These are phyloP conservation scores for Limnephilus auricula DNA, from an alignment of 2,888 invertebrate genomes.

Conservation along the genomic window DNA sequence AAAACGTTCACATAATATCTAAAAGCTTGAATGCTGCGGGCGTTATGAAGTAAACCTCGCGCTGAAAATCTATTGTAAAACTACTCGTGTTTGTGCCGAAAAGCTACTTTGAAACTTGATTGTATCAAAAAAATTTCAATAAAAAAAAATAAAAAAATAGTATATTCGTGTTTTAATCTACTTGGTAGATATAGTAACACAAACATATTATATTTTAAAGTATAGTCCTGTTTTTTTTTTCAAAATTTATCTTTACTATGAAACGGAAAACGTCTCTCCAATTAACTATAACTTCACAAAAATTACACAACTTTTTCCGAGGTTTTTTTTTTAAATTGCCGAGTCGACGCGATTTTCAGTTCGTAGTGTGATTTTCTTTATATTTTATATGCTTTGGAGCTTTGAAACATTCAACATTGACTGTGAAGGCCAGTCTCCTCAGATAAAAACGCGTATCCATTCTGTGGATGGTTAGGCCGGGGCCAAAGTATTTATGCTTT, in stretches of 20 bases:
- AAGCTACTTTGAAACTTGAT: neutral
- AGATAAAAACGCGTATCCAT: no score
- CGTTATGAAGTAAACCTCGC: neutral
- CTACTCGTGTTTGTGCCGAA: neutral
- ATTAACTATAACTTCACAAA: neutral
- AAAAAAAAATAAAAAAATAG: no score
- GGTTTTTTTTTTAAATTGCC: no score
- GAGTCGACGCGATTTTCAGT: neutral
- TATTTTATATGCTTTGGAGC: neutral
- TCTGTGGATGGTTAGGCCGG: no score
- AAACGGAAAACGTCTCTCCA: neutral
- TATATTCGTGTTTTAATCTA: neutral
- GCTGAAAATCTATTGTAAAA: neutral
- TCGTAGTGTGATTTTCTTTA: neutral
- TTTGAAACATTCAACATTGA: neutral
- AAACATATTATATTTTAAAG: neutral
- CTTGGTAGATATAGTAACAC: neutral
- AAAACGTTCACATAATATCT: neutral
- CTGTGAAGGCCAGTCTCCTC: no score
- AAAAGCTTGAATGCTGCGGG: neutral
- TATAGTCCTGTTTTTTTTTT: neutral
- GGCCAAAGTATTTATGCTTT: no score
- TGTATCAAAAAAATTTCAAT: no score
- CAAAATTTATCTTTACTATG: neutral
- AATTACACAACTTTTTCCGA: neutral